phyloP scores from a whole-genome alignment of 2,113 vertebrate genomes.

The Murina feae region DNA sequence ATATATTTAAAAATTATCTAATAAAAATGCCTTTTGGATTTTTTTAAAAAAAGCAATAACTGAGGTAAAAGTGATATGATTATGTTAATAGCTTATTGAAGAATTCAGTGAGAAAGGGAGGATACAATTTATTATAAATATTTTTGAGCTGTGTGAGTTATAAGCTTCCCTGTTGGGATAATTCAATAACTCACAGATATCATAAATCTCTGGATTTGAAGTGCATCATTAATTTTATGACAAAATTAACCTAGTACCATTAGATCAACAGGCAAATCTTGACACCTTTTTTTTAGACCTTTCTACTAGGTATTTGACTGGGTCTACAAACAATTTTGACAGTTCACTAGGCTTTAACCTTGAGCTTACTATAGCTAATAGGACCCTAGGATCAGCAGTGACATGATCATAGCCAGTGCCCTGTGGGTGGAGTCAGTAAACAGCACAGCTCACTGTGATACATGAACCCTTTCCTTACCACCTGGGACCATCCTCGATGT shows the following conservation, averaged over 20 bases:
- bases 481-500: background rate
- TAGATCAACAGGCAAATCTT: background rate
- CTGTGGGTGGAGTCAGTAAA: background rate
- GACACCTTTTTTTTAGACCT: background rate
- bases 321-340: background rate
- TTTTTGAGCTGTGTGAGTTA: background rate
- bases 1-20: background rate
- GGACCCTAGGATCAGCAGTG: background rate
- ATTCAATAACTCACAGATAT: conserved; percentile 34
- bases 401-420: background rate
- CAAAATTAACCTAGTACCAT: conserved; percentile 26
- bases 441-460: background rate
- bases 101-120: conserved; percentile 12
- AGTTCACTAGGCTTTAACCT: background rate
- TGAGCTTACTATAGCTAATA: background rate
- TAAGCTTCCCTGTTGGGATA: conserved; percentile 6
- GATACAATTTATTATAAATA: conserved; percentile 9
- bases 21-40: background rate
- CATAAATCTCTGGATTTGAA: conserved; percentile 45
- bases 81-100: conserved; percentile 11
- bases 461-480: background rate
- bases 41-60: conserved; percentile 5
- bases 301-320: background rate
- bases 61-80: conserved; percentile 1
- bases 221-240: conserved; percentile 49